Evolutionary conservation across 2,113 vertebrate species (phyloP).

Genomic region (Upupa epops): DNA sequence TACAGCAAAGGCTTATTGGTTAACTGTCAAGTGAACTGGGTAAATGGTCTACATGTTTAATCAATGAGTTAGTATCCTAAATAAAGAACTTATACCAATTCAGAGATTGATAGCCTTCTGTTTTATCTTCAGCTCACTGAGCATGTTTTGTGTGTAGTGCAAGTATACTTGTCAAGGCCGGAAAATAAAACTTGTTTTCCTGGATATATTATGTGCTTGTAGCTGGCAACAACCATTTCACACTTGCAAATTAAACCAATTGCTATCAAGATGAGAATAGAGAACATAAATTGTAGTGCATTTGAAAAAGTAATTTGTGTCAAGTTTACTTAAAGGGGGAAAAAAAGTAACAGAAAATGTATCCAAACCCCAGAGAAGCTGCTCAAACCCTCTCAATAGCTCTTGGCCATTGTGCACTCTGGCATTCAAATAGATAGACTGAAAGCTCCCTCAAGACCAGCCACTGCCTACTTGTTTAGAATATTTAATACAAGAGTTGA

Average conservation of each 20-base stretch:
- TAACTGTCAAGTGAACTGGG: neutral
- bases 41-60: conserved; percentile 11
- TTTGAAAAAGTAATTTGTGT: conserved; percentile 7
- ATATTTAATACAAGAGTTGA: neutral
- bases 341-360: neutral
- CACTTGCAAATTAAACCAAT: conserved; percentile 40
- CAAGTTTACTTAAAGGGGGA: neutral
- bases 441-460: neutral
- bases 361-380: neutral
- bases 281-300: conserved; percentile 28
- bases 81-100: neutral
- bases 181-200: conserved; percentile 2
- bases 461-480: neutral
- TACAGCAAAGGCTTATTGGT: conserved; percentile 9
- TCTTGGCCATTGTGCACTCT: neutral
- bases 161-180: neutral
- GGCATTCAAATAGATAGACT: neutral
- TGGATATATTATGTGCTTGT: neutral
- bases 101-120: neutral
- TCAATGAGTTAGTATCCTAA: neutral
- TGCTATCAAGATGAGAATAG: neutral
- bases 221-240: conserved; percentile 35
- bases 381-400: neutral
- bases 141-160: neutral
- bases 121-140: conserved; percentile 4